Percentiles rank a stretch among this genome's conserved stretches.
These are phyloP conservation scores for Tipula helvola DNA, from an alignment of 2,888 invertebrate genomes.

Conservation along the genomic window DNA sequence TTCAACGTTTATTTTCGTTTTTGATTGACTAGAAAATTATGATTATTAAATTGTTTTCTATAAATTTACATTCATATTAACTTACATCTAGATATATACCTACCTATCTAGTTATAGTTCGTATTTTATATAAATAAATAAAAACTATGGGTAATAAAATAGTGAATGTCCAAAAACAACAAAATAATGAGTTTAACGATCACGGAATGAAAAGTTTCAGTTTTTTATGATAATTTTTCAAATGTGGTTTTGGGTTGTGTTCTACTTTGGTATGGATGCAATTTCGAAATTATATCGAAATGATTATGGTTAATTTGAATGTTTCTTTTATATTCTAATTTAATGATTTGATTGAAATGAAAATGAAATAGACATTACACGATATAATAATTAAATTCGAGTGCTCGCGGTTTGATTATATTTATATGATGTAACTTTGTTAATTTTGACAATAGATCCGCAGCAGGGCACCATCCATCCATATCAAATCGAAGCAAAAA, in stretches of 20 bases:
- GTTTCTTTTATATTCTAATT: background rate
- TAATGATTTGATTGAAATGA: background rate
- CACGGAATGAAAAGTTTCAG: background rate
- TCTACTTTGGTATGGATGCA: background rate
- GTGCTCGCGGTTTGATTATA: too few relatives aligned
- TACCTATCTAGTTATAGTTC: background rate
- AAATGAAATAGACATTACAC: background rate
- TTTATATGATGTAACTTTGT: too few relatives aligned
- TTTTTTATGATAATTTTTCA: background rate
- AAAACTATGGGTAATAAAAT: background rate
- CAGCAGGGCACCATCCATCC: background rate
- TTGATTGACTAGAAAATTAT: background rate
- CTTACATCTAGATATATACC: background rate
- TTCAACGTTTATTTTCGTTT: background rate
- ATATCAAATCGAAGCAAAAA: background rate
- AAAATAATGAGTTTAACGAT: background rate
- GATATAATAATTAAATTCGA: background rate
- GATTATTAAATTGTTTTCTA: background rate
- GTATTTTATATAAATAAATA: background rate
- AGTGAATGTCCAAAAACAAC: background rate
- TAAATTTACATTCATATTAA: background rate
- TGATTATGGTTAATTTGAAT: background rate
- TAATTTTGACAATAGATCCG: too few relatives aligned
- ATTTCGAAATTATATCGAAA: background rate
- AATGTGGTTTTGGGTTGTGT: background rate